Conservation (phyloP, 1,140 invertebrate species). For the Caenorhabditis remanei region DNA sequence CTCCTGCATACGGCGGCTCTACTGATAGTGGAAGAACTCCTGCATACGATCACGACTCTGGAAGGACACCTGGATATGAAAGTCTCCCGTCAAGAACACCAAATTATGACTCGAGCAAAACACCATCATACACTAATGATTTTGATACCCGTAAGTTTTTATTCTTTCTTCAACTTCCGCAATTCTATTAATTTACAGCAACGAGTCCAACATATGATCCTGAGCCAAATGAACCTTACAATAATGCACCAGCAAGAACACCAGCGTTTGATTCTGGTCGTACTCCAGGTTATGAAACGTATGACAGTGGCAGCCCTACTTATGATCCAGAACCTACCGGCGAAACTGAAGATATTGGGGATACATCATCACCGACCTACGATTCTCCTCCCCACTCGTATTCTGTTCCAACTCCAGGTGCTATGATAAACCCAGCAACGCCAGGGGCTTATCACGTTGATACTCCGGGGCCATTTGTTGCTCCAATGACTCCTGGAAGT, state of each 20-base stretch:
- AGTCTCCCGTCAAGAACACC: slow-evolving; percentile 35
- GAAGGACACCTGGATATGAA: slow-evolving; percentile 58
- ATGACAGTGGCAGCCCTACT: slow-evolving; percentile 81
- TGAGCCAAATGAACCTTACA: not conserved
- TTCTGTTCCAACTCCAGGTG: slow-evolving; percentile 80
- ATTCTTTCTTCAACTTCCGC: not conserved
- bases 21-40: slow-evolving; percentile 82
- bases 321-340: slow-evolving; percentile 85
- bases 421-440: slow-evolving; percentile 82
- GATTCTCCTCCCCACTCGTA: slow-evolving; percentile 57
- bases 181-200: not conserved
- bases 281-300: slow-evolving; percentile 87
- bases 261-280: slow-evolving; percentile 82
- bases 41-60: slow-evolving; percentile 77
- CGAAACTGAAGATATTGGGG: slow-evolving; percentile 85
- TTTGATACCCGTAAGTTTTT: slow-evolving; percentile 26
- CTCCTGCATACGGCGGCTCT: slow-evolving; percentile 81
- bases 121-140: slow-evolving; percentile 8
- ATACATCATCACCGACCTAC: slow-evolving; percentile 80
- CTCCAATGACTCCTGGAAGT: slow-evolving; percentile 86
- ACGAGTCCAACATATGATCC: slow-evolving; percentile 22
- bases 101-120: slow-evolving; percentile 15
- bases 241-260: slow-evolving; percentile 27
- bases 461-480: slow-evolving; percentile 75
- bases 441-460: slow-evolving; percentile 79